Evolutionary conservation across 2,888 invertebrate species (phyloP).

Genomic region (Heliothis peltigera): DNA sequence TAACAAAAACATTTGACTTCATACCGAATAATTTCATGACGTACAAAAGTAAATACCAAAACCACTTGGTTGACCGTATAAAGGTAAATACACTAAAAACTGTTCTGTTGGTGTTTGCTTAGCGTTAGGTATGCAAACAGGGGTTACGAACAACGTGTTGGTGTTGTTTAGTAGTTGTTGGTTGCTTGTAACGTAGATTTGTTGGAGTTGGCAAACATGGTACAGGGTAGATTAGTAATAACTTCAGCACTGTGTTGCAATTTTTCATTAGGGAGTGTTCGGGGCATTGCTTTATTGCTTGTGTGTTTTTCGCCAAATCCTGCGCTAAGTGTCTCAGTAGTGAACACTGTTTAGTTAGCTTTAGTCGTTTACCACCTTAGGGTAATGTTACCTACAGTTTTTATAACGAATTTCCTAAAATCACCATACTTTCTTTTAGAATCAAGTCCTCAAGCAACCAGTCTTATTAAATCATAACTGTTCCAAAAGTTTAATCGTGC

Average conservation of each 20-base stretch:
- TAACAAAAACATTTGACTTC: neutral
- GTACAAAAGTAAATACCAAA: neutral
- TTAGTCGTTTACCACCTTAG: no score
- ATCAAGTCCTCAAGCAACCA: neutral
- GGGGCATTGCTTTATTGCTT: neutral
- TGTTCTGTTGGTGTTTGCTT: slow-evolving; percentile 52
- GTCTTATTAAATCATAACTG: neutral
- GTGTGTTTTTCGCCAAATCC: no score
- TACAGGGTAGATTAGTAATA: neutral
- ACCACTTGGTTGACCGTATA: neutral
- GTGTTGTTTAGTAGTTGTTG: slow-evolving; percentile 38
- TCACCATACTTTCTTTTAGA: neutral
- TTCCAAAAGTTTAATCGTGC: neutral
- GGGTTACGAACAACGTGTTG: slow-evolving; percentile 36
- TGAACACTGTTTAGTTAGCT: no score
- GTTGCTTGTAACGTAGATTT: slow-evolving; percentile 19
- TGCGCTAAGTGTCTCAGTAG: no score
- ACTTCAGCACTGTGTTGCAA: neutral
- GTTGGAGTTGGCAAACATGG: neutral
- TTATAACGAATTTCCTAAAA: no score
- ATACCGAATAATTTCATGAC: neutral
- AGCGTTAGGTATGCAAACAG: slow-evolving; percentile 54
- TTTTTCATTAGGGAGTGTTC: neutral
- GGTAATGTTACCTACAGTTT: no score
- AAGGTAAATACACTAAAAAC: slow-evolving; percentile 52